These are phyloP conservation scores for Antigone vipio DNA, from an alignment of 2,113 vertebrate species.

Conservation along the genomic window DNA sequence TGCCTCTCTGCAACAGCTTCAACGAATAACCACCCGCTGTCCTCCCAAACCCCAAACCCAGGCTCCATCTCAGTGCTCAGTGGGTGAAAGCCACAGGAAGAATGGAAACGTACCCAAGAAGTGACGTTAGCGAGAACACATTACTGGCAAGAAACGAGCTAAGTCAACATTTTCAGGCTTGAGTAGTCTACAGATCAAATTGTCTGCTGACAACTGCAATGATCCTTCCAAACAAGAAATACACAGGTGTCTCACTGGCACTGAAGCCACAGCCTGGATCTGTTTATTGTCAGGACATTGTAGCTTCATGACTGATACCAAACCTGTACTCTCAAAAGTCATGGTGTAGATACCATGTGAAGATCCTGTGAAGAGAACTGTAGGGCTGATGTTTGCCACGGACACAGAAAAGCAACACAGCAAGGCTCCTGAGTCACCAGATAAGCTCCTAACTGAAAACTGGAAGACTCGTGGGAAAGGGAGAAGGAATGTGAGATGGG, in stretches of 20 bases:
- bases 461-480: neutral
- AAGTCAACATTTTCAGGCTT: neutral
- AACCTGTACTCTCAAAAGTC: neutral
- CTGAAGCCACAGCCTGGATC: neutral
- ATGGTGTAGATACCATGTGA: neutral
- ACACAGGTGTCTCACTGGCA: neutral
- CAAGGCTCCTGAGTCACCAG: neutral
- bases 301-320: neutral
- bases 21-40: neutral
- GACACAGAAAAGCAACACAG: neutral
- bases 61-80: neutral
- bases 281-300: neutral
- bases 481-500: neutral
- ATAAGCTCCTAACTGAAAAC: neutral
- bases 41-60: neutral
- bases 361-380: neutral
- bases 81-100: neutral
- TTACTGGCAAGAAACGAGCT: neutral
- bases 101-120: neutral
- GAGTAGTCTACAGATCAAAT: neutral
- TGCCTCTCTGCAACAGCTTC: neutral
- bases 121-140: neutral
- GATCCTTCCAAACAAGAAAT: neutral
- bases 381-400: neutral
- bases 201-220: neutral